Percentiles rank a stretch among this genome's conserved stretches.
phyloP scores from a whole-genome alignment of 1,140 invertebrate genomes.

The Listronotus oregonensis region DNA sequence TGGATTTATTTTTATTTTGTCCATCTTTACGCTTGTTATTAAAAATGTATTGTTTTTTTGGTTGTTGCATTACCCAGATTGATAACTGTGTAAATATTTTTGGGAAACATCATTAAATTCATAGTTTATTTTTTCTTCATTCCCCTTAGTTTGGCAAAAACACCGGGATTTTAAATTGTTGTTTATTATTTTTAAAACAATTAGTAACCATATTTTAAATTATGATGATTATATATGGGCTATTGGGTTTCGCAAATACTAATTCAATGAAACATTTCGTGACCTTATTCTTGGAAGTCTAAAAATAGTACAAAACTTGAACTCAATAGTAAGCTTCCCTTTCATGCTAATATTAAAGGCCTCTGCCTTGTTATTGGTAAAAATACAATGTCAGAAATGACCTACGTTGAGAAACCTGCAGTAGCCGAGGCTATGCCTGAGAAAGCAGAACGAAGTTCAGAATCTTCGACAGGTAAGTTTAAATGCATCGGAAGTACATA shows the following conservation, averaged over 20 bases:
- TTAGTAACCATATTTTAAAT: neutral
- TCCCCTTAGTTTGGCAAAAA: too few species aligned
- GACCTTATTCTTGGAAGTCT: constrained; percentile 34
- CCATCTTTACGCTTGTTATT: constrained; percentile 5
- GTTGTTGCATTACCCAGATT: neutral
- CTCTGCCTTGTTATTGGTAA: neutral
- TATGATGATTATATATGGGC: constrained; percentile 35
- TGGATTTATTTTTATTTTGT: constrained; percentile 22
- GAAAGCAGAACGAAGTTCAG: constrained; percentile 67
- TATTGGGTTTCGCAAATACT: constrained; percentile 39
- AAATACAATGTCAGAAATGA: constrained; percentile 78
- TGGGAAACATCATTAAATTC: too few species aligned
- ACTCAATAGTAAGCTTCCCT: too few species aligned
- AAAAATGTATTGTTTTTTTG: constrained; percentile 1
- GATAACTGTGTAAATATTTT: too few species aligned
- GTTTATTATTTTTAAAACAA: too few species aligned
- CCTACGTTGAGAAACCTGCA: constrained; percentile 77
- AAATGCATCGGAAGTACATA: too few species aligned
- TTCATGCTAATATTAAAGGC: neutral
- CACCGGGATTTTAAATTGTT: too few species aligned
- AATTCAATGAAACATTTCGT: neutral
- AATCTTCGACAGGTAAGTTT: constrained; percentile 63
- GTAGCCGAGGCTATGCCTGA: constrained; percentile 68
- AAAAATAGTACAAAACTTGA: neutral
- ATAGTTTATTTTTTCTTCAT: too few species aligned